These are phyloP conservation scores for Geodia barretti DNA, from an alignment of 37 sponge, comb jelly and placozoan species.

Conservation along the genomic window DNA sequence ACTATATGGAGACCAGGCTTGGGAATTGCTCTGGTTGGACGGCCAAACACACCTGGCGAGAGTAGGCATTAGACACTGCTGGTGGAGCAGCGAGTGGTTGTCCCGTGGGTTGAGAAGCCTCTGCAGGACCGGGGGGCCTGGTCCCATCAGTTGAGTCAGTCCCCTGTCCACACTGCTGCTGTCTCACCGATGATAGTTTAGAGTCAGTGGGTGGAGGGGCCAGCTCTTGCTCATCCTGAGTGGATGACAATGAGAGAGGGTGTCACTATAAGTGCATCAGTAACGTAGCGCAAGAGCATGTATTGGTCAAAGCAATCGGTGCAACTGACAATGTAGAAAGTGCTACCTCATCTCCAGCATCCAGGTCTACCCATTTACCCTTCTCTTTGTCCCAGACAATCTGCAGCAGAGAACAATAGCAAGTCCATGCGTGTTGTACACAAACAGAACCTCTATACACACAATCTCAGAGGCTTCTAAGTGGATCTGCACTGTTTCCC, in stretches of 20 bases:
- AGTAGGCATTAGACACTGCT: neutral
- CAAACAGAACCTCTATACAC: neutral
- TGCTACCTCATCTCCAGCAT: conserved; percentile 54
- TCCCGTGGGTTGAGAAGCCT: neutral
- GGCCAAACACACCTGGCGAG: neutral
- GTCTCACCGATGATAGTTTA: neutral
- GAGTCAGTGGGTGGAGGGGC: conserved; percentile 33
- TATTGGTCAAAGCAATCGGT: neutral
- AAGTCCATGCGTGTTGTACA: neutral
- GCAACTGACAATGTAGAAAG: neutral
- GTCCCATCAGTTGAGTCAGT: neutral
- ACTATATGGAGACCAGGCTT: no score
- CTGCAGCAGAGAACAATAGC: conserved; percentile 3
- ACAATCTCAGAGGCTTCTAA: neutral
- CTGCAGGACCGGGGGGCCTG: neutral
- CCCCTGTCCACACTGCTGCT: neutral
- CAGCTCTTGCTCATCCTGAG: conserved; percentile 1
- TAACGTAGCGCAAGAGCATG: neutral
- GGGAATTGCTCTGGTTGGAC: no score
- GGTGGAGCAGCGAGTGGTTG: neutral
- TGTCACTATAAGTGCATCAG: neutral
- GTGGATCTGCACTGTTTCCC: neutral
- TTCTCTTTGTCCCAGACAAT: conserved; percentile 70
- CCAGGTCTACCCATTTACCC: conserved; percentile 64
- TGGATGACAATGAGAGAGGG: neutral